Base-by-base conservation (phyloP, 2,113 vertebrate genomes). In the Leptocoma aspasia region DNA sequence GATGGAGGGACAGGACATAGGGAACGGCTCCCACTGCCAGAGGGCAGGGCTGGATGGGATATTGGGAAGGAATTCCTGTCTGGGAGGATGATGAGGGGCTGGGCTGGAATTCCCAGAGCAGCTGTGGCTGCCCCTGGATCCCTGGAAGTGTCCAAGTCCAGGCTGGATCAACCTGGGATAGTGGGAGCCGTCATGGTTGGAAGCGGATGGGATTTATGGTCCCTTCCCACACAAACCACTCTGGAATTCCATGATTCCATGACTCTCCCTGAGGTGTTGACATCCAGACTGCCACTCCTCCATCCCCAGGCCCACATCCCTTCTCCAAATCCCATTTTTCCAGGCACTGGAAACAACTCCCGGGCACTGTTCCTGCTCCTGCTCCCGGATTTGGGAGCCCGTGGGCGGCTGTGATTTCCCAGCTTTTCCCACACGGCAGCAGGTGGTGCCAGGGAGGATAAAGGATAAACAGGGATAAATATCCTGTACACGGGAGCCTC, bases 91-190 rank as follows among this genome's bases (percentile, higher is more conserved):
- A 6, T 1, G 8, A 60, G 16, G 45, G 10, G 10, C 57, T 44
- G 81, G 49, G 18, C 0, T 41, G 30, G 69, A 20, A 56, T 84
- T 64, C n/a, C 50, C 50, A 65, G 82, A 13, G 20, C 0, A 19
- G 24, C 50, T 41, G 41, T 15, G 59, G 28, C 50, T 49, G 59
- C 30, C 13, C 59, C 50, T 45, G 63, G 27, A 75, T 75, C 70
- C 60, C 60, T 75, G 70, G 60, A 0, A 42, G 16, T 30, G 35
- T 1, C 60, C 70, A 21, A 26, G 35, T 35, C 61, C 52, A 12
- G 61, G 5, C 0, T 50, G 71, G 70, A 3, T 0, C 2, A 20
- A 0, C 2, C 26, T 7, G 53, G 61, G 45, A 26, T 0, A 4
- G 13, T 2, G 17, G 53, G 17, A 86, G 7, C 13, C 26, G 26